A percentile compares a stretch with the other conserved stretches of the same genome.
phyloP scores from a whole-genome alignment of 2,797 vertebrate genomes.

The Eulemur albifrons region DNA sequence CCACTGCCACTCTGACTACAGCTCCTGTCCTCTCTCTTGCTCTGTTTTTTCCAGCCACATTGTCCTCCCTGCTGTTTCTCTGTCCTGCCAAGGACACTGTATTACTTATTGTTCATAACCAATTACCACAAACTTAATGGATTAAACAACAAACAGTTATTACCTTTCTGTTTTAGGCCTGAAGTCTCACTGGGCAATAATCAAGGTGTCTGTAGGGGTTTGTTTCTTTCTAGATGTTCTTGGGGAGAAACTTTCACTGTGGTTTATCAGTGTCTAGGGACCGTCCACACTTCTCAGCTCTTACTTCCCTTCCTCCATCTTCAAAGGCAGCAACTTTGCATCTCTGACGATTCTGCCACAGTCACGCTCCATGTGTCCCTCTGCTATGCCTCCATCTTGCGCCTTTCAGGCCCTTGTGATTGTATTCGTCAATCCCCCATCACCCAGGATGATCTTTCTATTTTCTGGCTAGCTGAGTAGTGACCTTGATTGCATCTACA shows the following conservation, averaged over 20 bases:
- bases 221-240: background rate
- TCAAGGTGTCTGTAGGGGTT: background rate
- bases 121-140: background rate
- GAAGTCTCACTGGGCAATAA: background rate
- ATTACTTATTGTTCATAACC: background rate
- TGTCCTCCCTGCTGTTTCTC: background rate
- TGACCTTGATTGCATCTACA: background rate
- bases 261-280: background rate
- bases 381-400: background rate
- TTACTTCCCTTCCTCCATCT: background rate
- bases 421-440: background rate
- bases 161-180: background rate
- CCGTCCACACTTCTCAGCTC: background rate
- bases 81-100: background rate
- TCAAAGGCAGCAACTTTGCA: background rate
- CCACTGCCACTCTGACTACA: background rate
- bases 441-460: background rate
- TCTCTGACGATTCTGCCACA: background rate
- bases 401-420: background rate
- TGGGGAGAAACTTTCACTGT: background rate
- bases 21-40: background rate
- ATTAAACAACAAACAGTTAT: background rate
- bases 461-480: background rate
- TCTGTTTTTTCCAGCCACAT: background rate
- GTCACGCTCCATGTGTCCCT: background rate